phyloP scores from a whole-genome alignment of 2,797 vertebrate genomes.

The Poliocrania exsul region DNA sequence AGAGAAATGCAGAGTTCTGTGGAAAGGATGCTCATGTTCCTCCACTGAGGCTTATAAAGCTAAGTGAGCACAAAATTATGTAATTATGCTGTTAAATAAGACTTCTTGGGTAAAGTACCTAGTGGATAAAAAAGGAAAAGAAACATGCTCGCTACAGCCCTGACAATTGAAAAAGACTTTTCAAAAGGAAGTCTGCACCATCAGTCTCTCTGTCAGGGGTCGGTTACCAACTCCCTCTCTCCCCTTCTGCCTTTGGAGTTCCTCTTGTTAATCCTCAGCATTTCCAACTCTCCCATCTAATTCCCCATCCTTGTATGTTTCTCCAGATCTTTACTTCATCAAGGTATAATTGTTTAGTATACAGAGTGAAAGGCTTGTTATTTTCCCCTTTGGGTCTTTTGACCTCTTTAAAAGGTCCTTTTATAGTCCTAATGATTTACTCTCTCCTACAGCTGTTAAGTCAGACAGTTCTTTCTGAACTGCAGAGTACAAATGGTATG shows the following conservation, averaged over 20 bases:
- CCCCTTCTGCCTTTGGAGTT: not conserved
- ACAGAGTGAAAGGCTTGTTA: not conserved
- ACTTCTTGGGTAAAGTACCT: constrained; percentile 6
- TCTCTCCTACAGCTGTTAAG: not conserved
- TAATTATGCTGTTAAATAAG: constrained; percentile 58
- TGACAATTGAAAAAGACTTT: not conserved
- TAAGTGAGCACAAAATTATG: constrained; percentile 47
- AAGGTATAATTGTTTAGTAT: not conserved
- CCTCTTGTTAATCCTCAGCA: not conserved
- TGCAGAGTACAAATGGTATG: not conserved
- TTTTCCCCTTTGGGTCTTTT: not conserved
- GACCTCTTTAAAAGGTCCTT: not conserved
- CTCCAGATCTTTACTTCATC: not conserved
- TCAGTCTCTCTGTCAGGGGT: not conserved
- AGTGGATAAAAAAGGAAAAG: not conserved
- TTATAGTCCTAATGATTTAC: not conserved
- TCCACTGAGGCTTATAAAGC: constrained; percentile 49
- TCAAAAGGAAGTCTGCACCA: not conserved
- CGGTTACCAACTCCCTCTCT: not conserved
- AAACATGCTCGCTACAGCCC: not conserved
- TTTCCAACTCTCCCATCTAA: not conserved
- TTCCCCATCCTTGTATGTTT: not conserved
- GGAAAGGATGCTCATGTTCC: not conserved
- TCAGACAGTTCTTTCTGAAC: not conserved
- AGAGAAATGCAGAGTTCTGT: constrained; percentile 4